Percentiles rank a stretch among this genome's conserved stretches.
phyloP scores from a whole-genome alignment of 92 coral and sea anemone species.

The Heteractis magnifica region DNA sequence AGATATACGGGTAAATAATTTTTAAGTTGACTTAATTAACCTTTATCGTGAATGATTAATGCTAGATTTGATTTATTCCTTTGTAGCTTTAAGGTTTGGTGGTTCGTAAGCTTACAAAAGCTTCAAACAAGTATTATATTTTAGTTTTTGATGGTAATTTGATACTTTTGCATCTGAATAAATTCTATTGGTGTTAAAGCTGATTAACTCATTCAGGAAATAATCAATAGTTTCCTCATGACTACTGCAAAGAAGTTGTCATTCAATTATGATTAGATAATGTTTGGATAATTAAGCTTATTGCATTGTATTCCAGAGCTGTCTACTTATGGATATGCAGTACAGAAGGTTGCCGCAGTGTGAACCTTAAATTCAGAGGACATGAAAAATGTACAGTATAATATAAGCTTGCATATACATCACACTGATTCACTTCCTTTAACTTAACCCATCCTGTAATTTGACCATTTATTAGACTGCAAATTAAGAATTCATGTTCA shows the following conservation, averaged over 20 bases:
- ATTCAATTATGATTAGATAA: neutral
- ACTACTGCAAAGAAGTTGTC: too few species aligned
- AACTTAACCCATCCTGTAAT: neutral
- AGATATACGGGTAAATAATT: slow-evolving; percentile 70
- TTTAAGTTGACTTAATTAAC: neutral
- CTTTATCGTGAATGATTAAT: neutral
- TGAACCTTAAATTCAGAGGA: slow-evolving; percentile 89
- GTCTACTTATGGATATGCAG: slow-evolving; percentile 97
- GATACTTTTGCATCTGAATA: neutral
- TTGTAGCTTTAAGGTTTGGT: neutral
- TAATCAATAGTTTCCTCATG: neutral
- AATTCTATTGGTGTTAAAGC: neutral
- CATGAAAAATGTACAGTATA: slow-evolving; percentile 82
- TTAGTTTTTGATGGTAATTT: neutral
- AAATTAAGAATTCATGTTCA: too few species aligned
- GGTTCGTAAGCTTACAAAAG: neutral
- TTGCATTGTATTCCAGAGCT: slow-evolving; percentile 53
- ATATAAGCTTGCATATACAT: neutral
- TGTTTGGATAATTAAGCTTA: neutral
- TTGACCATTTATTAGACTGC: neutral
- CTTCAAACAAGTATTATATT: neutral
- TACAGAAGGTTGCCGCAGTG: slow-evolving; percentile 87
- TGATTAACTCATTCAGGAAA: neutral
- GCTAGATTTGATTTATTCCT: neutral
- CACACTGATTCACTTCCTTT: neutral